A percentile compares a stretch with the other conserved stretches of the same genome.
phyloP scores from a whole-genome alignment of 1,140 invertebrate species.

The Musca vetustissima region DNA sequence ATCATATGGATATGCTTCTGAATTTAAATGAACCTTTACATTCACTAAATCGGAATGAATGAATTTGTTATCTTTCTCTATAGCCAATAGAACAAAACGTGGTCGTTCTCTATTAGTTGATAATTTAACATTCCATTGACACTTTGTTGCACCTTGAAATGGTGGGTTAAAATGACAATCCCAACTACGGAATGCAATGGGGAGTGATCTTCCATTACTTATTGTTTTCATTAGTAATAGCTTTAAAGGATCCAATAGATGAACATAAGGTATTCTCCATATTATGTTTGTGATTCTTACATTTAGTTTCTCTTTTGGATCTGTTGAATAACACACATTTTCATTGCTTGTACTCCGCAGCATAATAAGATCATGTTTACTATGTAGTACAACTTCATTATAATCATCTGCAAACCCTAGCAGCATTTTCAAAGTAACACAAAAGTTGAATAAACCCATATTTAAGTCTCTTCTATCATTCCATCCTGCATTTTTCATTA shows the following conservation, averaged over 20 bases:
- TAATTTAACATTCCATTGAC: conserved; percentile 9
- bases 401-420: conserved; percentile 58
- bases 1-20: conserved; percentile 41
- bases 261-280: conserved; percentile 27
- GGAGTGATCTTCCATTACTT: not conserved
- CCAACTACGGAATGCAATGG: conserved; percentile 21
- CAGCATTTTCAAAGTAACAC: conserved; percentile 51
- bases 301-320: conserved; percentile 28
- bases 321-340: conserved; percentile 26
- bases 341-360: conserved; percentile 46
- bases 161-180: conserved; percentile 13
- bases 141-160: not conserved
- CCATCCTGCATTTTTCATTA: not conserved
- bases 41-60: conserved; percentile 32
- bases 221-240: no score
- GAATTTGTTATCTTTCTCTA: not conserved
- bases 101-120: not conserved
- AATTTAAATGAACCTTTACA: conserved; percentile 41
- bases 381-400: conserved; percentile 55
- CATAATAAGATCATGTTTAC: conserved; percentile 57
- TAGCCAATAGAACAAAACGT: not conserved
- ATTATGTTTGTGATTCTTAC: conserved; percentile 32
- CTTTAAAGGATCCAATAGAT: conserved; percentile 17
- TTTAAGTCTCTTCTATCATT: not conserved
- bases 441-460: conserved; percentile 46